A percentile compares a stretch with the other conserved stretches of the same genome.
These are phyloP conservation scores for Timema cristinae DNA, from an alignment of 2,888 invertebrate genomes.

Conservation along the genomic window DNA sequence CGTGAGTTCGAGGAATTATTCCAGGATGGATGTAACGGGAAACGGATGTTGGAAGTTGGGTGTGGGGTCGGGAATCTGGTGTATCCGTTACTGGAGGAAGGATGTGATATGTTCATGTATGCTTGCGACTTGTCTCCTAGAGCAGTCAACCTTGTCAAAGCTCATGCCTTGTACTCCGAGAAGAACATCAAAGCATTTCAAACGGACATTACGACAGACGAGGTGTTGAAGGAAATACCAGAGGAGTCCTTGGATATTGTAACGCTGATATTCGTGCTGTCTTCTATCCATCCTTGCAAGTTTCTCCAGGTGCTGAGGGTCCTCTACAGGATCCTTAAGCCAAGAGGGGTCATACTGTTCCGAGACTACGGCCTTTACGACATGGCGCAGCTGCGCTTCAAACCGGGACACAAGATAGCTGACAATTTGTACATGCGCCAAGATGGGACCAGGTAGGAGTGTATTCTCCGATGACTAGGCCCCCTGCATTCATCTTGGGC, in stretches of 20 bases:
- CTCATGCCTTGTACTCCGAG: conserved; percentile 59
- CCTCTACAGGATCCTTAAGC: conserved; percentile 60
- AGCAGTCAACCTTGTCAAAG: conserved; percentile 81
- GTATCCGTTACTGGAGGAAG: conserved; percentile 83
- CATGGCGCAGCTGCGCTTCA: conserved; percentile 93
- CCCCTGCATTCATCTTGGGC: too few relatives aligned
- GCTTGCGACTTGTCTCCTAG: conserved; percentile 92
- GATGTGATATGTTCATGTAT: conserved; percentile 66
- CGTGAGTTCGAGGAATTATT: conserved; percentile 86
- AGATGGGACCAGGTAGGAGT: conserved; percentile 81
- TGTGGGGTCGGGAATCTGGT: conserved; percentile 98
- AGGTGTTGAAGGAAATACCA: conserved; percentile 55
- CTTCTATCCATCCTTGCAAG: conserved; percentile 86
- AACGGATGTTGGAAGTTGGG: conserved; percentile 69
- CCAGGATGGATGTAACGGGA: conserved; percentile 39
- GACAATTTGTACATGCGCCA: conserved; percentile 95
- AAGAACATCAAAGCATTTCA: conserved; percentile 72
- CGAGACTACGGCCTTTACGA: conserved; percentile 94
- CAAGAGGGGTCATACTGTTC: conserved; percentile 79
- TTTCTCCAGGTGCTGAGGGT: conserved; percentile 58
- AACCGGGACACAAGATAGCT: conserved; percentile 83
- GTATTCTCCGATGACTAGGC: too few relatives aligned
- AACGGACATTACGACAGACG: conserved; percentile 73
- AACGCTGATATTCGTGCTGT: conserved; percentile 91
- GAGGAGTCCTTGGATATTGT: conserved; percentile 65